Conservation (phyloP, 2,797 vertebrate species). For the Fratercula arctica region DNA sequence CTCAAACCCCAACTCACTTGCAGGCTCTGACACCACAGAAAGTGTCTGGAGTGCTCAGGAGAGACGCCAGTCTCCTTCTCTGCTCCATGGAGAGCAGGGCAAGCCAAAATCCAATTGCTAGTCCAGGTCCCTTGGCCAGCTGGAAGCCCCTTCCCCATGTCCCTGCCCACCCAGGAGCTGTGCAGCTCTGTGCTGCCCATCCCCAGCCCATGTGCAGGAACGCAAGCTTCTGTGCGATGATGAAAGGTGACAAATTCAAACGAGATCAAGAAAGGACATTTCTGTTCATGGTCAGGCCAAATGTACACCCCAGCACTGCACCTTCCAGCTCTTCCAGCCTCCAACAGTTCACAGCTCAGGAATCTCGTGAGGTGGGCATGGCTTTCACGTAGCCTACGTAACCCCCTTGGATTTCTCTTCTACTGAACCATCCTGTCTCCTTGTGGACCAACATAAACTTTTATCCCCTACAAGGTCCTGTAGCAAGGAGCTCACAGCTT, state of each 20-base stretch:
- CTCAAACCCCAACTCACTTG: not conserved
- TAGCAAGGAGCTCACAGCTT: not conserved
- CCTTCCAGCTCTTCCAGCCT: not conserved
- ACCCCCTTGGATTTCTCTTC: not conserved
- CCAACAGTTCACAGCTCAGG: not conserved
- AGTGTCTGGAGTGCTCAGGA: not conserved
- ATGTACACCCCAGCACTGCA: not conserved
- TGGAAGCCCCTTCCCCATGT: not conserved
- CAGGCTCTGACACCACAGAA: not conserved
- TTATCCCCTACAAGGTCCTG: not conserved
- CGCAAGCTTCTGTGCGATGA: not conserved
- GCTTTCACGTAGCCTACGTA: not conserved
- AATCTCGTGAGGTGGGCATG: not conserved
- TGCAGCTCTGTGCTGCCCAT: not conserved
- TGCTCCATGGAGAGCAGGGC: not conserved
- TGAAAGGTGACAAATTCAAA: not conserved
- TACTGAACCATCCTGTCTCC: not conserved
- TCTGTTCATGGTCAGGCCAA: not conserved
- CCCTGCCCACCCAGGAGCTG: not conserved
- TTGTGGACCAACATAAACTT: not conserved
- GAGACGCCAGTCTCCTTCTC: not conserved
- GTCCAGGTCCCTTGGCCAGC: not conserved
- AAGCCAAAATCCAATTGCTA: not conserved
- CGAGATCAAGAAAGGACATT: not conserved
- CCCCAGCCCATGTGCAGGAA: not conserved